Conservation (phyloP, 2,888 invertebrate species). For the Pedicia rivosa region DNA sequence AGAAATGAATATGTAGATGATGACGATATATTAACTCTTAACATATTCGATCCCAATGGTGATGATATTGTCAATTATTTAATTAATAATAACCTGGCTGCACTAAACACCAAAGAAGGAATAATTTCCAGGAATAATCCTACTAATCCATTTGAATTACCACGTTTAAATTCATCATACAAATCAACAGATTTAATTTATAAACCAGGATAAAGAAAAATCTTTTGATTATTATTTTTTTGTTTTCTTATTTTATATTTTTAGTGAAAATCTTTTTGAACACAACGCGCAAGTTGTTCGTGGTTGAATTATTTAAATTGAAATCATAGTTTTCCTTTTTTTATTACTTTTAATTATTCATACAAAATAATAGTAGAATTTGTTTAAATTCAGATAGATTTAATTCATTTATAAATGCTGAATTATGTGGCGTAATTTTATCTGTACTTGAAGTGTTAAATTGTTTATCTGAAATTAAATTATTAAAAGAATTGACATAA, state of each 20-base stretch:
- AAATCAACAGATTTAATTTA: too few species aligned
- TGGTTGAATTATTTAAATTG: too few species aligned
- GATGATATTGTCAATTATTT: not conserved
- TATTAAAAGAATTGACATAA: too few species aligned
- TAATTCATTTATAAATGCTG: slow-evolving; percentile 84
- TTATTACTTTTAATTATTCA: slow-evolving; percentile 20
- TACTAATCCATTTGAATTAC: too few species aligned
- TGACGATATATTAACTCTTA: not conserved
- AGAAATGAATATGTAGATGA: not conserved
- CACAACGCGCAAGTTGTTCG: too few species aligned
- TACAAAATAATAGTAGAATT: slow-evolving; percentile 54
- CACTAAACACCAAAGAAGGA: too few species aligned
- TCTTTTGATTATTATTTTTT: too few species aligned
- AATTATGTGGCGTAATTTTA: slow-evolving; percentile 51
- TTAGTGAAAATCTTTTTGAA: not conserved
- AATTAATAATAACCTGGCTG: not conserved
- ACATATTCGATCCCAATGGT: slow-evolving; percentile 1
- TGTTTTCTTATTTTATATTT: not conserved
- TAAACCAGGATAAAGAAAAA: too few species aligned
- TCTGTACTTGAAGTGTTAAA: slow-evolving; percentile 41
- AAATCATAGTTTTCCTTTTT: too few species aligned
- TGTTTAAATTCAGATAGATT: slow-evolving; percentile 85
- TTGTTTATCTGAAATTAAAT: slow-evolving; percentile 32
- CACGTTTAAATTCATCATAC: too few species aligned
- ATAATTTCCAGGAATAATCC: too few species aligned